Conservation (phyloP, 1,140 invertebrate genomes). For the Dendroctonus valens region DNA sequence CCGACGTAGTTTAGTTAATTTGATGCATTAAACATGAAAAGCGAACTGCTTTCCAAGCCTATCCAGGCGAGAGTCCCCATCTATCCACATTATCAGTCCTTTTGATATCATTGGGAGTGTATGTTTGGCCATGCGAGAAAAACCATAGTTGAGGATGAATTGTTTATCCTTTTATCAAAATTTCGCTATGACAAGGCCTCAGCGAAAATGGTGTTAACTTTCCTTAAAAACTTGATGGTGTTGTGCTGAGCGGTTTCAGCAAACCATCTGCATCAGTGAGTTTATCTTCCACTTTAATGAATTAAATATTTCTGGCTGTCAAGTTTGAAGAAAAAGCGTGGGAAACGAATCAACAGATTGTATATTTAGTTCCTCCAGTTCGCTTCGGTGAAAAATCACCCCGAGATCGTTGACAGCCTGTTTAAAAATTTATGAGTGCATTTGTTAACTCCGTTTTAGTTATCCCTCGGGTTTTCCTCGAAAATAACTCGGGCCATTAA, state of each 20-base stretch:
- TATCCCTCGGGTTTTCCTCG: slow-evolving; percentile 23
- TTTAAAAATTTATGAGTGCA: slow-evolving; percentile 39
- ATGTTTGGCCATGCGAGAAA: too few species aligned
- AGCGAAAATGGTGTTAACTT: not conserved
- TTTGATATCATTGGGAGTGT: too few species aligned
- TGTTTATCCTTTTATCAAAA: not conserved
- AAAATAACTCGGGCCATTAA: slow-evolving; percentile 30
- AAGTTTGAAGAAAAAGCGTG: not conserved
- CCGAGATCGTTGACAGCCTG: slow-evolving; percentile 29
- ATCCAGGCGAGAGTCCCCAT: slow-evolving; percentile 24
- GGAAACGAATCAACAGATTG: slow-evolving; percentile 35
- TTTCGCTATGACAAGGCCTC: not conserved
- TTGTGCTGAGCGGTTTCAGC: not conserved
- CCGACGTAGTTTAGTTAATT: not conserved
- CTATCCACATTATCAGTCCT: too few species aligned
- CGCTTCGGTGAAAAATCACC: slow-evolving; percentile 30
- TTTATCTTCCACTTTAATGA: slow-evolving; percentile 8
- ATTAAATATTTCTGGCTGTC: slow-evolving; percentile 9
- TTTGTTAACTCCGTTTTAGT: slow-evolving; percentile 35
- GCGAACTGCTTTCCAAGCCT: slow-evolving; percentile 35
- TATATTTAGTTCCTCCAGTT: slow-evolving; percentile 21
- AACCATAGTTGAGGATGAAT: too few species aligned
- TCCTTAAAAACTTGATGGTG: not conserved
- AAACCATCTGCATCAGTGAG: slow-evolving; percentile 3
- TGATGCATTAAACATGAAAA: slow-evolving; percentile 50